Evolutionary conservation across 2,888 invertebrate genomes (phyloP), one percentile per base, ranked within the genome.

Genomic region (Ectemnius lituratus): DNA sequence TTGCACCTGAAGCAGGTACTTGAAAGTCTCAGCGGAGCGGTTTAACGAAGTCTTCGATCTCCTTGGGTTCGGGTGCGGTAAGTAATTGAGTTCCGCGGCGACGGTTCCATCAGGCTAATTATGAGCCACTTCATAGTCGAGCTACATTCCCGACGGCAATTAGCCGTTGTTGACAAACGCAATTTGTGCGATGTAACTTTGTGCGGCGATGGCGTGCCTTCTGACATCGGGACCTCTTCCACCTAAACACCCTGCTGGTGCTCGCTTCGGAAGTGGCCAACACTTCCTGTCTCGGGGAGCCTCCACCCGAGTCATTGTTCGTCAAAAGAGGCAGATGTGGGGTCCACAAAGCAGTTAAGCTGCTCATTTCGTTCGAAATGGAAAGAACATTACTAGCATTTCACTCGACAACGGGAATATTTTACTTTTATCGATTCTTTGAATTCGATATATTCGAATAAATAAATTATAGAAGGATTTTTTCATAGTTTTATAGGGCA

Each of bases 151-250:
- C 85, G 76, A 74, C 80, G 87, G 88, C 90, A 90, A 90, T 90
- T 90, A 90, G 88, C 83, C 82, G 79, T 85, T 89, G 89, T 90
- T 90, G 88, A 89, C 88, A 88, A 90, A 90, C 88, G 86, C 88
- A 90, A 90, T 90, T 90, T 89, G 81, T 83, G 71, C 83, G 83
- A 86, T 87, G 87, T 86, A 88, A 89, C 88, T 89, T 89, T 86
- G 86, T 79, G 76, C 73, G 74, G 70, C 61, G 79, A 58, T 63
- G 69, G 75, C 57, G 62, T 63, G 68, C 68, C 75, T 76, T 73
- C 72, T 75, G 84, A 52, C n/a, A 52, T 14, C 52, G 14, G 16
- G 52, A 62, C 23, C 23, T 47, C 58, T 64, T 60, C 64, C 67
- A 59, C 37, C 52, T 37, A 62, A 70, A 63, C 67, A 64, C 70